Evolutionary conservation across 2,113 vertebrate species (phyloP).

Genomic region (Alectura lathami): DNA sequence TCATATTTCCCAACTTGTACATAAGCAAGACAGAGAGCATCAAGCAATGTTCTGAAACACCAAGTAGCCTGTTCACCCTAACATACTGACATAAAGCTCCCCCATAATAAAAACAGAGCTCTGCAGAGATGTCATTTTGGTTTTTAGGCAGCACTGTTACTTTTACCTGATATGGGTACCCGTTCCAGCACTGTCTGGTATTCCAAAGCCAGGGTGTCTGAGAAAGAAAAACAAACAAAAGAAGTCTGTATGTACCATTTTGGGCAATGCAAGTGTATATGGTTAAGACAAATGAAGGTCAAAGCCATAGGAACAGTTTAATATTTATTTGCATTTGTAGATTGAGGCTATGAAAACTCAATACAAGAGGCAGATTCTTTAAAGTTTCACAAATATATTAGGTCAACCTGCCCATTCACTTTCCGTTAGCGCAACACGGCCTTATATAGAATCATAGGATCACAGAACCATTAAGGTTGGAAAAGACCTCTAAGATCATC

Average conservation of each 20-base stretch:
- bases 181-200: constrained; percentile 95
- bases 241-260: neutral
- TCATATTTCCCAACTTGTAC: neutral
- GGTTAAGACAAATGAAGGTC: neutral
- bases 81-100: neutral
- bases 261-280: neutral
- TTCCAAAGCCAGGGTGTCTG: constrained; percentile 96
- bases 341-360: neutral
- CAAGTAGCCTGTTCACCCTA: neutral
- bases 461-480: no score
- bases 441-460: no score
- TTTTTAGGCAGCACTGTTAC: neutral
- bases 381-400: neutral
- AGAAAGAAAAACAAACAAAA: constrained; percentile 17
- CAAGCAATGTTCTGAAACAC: neutral
- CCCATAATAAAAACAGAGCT: neutral
- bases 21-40: neutral
- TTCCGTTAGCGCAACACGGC: neutral
- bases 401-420: neutral
- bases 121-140: neutral
- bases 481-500: no score
- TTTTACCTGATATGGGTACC: constrained; percentile 96
- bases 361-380: neutral
- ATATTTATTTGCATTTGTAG: neutral
- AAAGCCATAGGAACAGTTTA: neutral